These are phyloP conservation scores for Pholis gunnellus DNA, from an alignment of 2,113 vertebrate species.

Conservation along the genomic window DNA sequence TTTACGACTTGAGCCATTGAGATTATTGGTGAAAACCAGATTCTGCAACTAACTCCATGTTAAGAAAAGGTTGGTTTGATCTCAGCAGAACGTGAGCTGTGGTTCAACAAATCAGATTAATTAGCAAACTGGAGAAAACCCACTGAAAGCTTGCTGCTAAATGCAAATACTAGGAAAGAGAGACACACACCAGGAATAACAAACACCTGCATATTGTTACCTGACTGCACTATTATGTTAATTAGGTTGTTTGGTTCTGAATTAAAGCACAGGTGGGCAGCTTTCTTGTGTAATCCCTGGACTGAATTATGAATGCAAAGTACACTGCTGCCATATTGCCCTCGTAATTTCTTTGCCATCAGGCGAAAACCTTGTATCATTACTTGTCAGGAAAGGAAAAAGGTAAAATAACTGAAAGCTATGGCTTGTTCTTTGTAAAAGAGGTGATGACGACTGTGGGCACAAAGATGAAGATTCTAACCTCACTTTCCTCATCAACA, in stretches of 20 bases:
- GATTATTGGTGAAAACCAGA: not conserved
- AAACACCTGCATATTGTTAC: not conserved
- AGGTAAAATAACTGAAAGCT: not conserved
- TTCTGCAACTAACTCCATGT: not conserved
- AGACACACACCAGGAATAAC: not conserved
- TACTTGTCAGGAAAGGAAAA: not conserved
- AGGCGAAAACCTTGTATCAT: not conserved
- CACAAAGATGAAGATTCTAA: not conserved
- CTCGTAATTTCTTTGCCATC: not conserved
- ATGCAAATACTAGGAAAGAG: not conserved
- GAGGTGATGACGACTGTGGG: too few species aligned
- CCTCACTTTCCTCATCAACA: constrained; percentile 3
- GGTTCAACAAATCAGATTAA: not conserved
- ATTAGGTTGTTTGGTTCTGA: not conserved
- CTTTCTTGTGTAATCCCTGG: not conserved
- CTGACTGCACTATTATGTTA: not conserved
- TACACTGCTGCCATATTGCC: constrained; percentile 1
- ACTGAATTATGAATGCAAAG: constrained; percentile 13
- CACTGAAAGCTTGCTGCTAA: not conserved
- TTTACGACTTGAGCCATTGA: not conserved
- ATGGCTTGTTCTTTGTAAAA: not conserved
- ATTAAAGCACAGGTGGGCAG: not conserved
- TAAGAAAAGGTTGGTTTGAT: not conserved
- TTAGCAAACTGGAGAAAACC: not conserved
- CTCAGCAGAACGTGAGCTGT: not conserved